phyloP scores from a whole-genome alignment of 2,113 vertebrate species.

The Petaurus breviceps region DNA sequence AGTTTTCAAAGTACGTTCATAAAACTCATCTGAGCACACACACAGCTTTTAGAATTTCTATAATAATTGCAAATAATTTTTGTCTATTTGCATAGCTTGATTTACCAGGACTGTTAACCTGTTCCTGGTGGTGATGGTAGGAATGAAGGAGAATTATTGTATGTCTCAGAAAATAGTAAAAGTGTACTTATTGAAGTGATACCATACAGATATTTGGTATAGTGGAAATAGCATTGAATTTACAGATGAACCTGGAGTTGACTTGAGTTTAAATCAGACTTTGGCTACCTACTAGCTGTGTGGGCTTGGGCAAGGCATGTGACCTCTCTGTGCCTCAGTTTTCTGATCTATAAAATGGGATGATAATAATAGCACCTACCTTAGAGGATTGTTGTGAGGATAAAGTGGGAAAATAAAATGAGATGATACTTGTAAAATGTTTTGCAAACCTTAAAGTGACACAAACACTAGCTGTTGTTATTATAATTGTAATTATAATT shows the following conservation, averaged over 20 bases:
- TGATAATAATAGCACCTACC: background rate
- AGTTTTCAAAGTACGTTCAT: background rate
- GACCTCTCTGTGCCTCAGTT: background rate
- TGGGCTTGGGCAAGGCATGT: background rate
- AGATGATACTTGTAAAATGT: too few relatives aligned
- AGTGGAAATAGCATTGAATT: background rate
- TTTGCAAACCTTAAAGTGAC: background rate
- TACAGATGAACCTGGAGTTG: background rate
- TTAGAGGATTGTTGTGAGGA: background rate
- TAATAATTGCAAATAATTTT: rapidly evolving
- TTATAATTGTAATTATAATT: too few relatives aligned
- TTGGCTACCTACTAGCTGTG: background rate
- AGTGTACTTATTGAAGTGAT: background rate
- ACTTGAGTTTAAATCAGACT: background rate
- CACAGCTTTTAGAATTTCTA: background rate
- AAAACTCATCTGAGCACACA: background rate
- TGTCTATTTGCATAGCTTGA: rapidly evolving
- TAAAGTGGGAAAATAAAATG: background rate
- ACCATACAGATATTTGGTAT: background rate
- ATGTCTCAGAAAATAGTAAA: background rate
- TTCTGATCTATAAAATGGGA: background rate
- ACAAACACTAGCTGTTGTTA: background rate
- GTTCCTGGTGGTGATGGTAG: rapidly evolving
- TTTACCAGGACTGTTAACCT: rapidly evolving
- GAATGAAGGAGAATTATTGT: background rate